phyloP scores from a whole-genome alignment of 2,797 vertebrate species.

The Adrianichthys oophorus region DNA sequence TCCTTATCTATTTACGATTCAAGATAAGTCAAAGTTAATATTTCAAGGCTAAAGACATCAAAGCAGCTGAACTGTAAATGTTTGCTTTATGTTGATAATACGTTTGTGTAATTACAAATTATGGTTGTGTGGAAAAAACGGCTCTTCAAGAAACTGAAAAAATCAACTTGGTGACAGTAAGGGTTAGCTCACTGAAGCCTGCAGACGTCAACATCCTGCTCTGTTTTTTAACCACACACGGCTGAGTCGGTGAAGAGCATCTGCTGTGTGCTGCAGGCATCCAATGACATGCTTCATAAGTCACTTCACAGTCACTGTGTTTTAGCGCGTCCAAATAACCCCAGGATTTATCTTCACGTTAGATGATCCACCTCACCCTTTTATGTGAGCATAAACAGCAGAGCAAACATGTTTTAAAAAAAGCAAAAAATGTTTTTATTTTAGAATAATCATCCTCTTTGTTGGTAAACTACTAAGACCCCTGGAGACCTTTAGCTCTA shows the following conservation, averaged over 20 bases:
- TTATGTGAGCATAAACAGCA: too few species aligned
- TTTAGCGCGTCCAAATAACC: neutral
- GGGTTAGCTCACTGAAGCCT: neutral
- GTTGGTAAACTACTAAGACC: too few species aligned
- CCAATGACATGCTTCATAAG: constrained; percentile 7
- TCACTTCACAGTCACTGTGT: neutral
- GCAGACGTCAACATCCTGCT: neutral
- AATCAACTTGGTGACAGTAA: neutral
- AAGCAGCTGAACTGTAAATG: neutral
- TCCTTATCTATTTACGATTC: neutral
- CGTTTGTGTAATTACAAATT: neutral
- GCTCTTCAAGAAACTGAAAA: too few species aligned
- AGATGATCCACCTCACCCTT: neutral
- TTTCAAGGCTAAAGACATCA: neutral
- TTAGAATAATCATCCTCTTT: too few species aligned
- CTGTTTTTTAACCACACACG: too few species aligned
- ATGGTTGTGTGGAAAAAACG: too few species aligned
- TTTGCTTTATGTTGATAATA: neutral
- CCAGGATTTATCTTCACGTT: constrained; percentile 1
- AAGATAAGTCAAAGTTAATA: neutral
- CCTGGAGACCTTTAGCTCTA: too few species aligned
- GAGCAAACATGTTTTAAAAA: too few species aligned
- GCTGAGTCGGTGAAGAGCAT: constrained; percentile 7
- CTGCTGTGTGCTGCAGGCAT: neutral
- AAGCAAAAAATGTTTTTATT: too few species aligned